phyloP scores from a whole-genome alignment of 2,888 invertebrate species.

The Megamerina dolium region DNA sequence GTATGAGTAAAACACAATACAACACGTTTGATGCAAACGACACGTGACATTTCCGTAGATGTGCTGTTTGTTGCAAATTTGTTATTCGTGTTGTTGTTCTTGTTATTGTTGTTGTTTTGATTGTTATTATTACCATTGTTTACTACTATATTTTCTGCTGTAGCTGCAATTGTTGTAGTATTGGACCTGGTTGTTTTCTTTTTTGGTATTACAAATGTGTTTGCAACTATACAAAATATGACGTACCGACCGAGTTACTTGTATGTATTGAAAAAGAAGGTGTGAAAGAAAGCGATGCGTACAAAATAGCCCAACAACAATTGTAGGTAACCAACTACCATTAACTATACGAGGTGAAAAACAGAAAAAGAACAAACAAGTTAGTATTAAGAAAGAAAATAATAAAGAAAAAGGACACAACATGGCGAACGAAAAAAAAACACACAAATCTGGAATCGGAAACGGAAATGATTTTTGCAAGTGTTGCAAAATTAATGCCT shows the following conservation, averaged over 20 bases:
- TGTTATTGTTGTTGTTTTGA: slow-evolving; percentile 3
- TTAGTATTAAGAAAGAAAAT: neutral
- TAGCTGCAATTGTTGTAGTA: too few relatives aligned
- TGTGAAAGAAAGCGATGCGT: too few relatives aligned
- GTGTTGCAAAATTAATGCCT: neutral
- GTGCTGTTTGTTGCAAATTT: neutral
- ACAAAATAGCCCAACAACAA: neutral
- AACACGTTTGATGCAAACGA: slow-evolving; percentile 20
- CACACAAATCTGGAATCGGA: neutral
- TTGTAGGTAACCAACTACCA: neutral
- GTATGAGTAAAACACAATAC: slow-evolving; percentile 19
- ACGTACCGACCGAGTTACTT: too few relatives aligned
- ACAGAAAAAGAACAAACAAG: neutral
- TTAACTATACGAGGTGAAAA: neutral
- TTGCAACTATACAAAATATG: too few relatives aligned
- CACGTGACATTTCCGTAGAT: slow-evolving; percentile 24
- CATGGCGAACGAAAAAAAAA: neutral
- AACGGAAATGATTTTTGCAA: slow-evolving; percentile 3
- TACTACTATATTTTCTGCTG: too few relatives aligned
- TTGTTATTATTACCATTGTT: too few relatives aligned
- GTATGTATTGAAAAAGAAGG: too few relatives aligned
- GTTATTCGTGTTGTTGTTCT: slow-evolving; percentile 5
- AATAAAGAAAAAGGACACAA: neutral
- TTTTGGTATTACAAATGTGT: slow-evolving; percentile 6
- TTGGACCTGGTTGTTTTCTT: too few relatives aligned